These are phyloP conservation scores for Coregonus clupeaformis DNA, from an alignment of 2,113 vertebrate species.

Conservation along the genomic window DNA sequence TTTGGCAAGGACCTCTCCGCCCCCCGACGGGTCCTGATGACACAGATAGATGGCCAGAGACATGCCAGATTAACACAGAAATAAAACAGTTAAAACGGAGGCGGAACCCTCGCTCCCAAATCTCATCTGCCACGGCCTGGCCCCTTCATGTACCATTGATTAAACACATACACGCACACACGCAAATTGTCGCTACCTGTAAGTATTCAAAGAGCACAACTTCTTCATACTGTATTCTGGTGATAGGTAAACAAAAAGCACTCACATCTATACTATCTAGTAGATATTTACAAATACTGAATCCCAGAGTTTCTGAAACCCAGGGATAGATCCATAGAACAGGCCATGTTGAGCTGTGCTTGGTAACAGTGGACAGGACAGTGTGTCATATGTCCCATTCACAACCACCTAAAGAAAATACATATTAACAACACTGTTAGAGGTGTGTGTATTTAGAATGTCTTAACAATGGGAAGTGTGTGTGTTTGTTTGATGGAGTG, in stretches of 20 bases:
- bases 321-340: not conserved
- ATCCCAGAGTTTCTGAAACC: no score
- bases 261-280: not conserved
- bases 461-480: no score
- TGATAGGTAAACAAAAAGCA: not conserved
- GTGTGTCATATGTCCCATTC: not conserved
- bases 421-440: not conserved
- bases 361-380: no score
- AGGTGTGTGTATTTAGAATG: no score
- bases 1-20: slow-evolving; percentile 83
- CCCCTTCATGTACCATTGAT: slow-evolving; percentile 29
- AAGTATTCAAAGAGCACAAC: not conserved
- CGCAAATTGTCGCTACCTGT: not conserved
- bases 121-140: slow-evolving; percentile 44
- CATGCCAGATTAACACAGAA: slow-evolving; percentile 77
- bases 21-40: slow-evolving; percentile 29
- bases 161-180: not conserved
- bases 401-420: not conserved
- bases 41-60: slow-evolving; percentile 79
- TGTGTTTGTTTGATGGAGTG: not conserved
- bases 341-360: not conserved
- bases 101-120: slow-evolving; percentile 61
- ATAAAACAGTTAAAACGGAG: slow-evolving; percentile 67
- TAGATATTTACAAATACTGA: not conserved
- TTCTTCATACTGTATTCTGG: not conserved